Evolutionary conservation across 2,888 invertebrate genomes (phyloP), one percentile per base, ranked within the genome.

Genomic region (Leucophenga maculata): DNA sequence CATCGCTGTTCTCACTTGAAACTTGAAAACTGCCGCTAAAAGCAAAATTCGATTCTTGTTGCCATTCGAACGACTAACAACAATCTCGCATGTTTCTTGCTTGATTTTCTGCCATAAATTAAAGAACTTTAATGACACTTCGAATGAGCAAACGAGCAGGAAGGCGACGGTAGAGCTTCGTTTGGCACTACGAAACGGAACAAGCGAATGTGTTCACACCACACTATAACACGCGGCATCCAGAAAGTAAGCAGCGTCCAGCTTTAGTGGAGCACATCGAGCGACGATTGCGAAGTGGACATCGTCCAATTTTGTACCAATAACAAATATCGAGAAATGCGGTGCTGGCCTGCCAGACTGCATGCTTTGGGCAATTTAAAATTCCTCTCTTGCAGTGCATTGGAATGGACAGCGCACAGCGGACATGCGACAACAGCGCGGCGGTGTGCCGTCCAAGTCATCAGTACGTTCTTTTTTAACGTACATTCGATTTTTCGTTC

Each of bases 121-220:
- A 80, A 80, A 80, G 83, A 83, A 83, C 80, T 80, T 80, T 80
- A 80, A 80, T 80, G 80, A 80, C 80, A 80, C 80, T 80, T 80
- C 82, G 77, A 82, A 81, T 82, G 75, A 78, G 75, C 80, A 48
- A 64, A 62, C 20, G 62, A 64, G 1, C 48, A 46, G 18, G 1
- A 39, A 39, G 39, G 39, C 39, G 39, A 39, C 39, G 39, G 8
- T 39, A n/a, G n/a, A n/a, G 39, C 39, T 11, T n/a, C n/a, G 39
- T 39, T 39, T 39, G 39, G 39, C 1, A 39, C 39, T 39, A 9
- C 55, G 55, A 22, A 55, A 39, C 11, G 26, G 13, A 14, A 22
- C 55, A 55, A 55, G 22, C 55, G 22, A 55, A 55, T 20, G 11
- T 20, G 54, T 55, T 18, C 22, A 20, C 18, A 55, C 11, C 20